Percentiles rank a stretch among this genome's conserved stretches.
These are phyloP conservation scores for Petrolisthes cinctipes DNA, from an alignment of 2,888 invertebrate species.

Conservation along the genomic window DNA sequence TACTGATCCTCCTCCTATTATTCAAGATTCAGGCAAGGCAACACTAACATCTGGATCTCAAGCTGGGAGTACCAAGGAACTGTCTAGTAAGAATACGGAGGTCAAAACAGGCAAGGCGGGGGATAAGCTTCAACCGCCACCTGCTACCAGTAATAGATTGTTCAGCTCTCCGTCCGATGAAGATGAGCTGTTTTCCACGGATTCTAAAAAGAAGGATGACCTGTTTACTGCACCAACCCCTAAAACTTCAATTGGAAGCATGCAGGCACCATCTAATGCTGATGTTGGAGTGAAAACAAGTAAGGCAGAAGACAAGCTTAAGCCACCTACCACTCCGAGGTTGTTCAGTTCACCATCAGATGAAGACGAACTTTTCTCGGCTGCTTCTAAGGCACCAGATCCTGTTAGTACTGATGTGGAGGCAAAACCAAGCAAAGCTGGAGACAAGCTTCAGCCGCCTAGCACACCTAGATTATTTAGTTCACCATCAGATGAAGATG, in stretches of 20 bases:
- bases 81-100: no score
- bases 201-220: background rate
- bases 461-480: background rate
- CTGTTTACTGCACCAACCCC: no score
- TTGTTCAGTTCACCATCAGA: slow-evolving; percentile 43
- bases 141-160: background rate
- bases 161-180: slow-evolving; percentile 49
- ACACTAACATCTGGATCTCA: no score
- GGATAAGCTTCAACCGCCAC: background rate
- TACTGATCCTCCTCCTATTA: slow-evolving; percentile 39
- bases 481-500: background rate
- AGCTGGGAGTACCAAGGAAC: no score
- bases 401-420: no score
- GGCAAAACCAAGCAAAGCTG: background rate
- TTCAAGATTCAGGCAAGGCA: background rate
- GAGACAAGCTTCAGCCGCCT: background rate
- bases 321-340: background rate
- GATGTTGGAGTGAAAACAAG: background rate
- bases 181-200: slow-evolving; percentile 53
- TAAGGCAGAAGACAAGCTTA: background rate
- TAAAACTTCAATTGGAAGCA: no score
- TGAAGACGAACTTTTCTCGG: slow-evolving; percentile 58
- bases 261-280: no score
- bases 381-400: background rate
- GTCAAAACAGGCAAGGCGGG: background rate